Conservation (phyloP, 2,888 invertebrate species). For the Hedychridium roseum region DNA sequence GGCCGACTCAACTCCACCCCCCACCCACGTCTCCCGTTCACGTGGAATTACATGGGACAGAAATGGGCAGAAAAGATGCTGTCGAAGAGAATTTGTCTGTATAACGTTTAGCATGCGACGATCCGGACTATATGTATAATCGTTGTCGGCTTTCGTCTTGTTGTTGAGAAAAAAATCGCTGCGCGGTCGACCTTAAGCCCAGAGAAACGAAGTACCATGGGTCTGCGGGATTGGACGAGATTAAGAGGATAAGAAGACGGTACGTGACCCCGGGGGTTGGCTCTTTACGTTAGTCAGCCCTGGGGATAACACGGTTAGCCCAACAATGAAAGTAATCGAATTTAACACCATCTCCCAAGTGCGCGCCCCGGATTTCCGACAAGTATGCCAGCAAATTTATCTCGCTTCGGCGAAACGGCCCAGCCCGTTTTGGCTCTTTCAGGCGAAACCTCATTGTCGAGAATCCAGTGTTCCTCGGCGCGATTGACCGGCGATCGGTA, state of each 20-base stretch:
- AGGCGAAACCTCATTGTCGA: conserved; percentile 33
- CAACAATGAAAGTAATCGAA: conserved; percentile 61
- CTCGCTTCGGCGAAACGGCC: conserved; percentile 22
- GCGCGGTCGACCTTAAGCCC: conserved; percentile 11
- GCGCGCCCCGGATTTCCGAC: conserved; percentile 45
- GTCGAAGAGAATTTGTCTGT: no score
- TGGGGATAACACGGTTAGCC: conserved; percentile 55
- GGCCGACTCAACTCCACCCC: conserved; percentile 9
- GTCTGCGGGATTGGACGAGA: conserved; percentile 43
- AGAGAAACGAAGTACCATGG: conserved; percentile 16
- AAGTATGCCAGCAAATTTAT: conserved; percentile 41
- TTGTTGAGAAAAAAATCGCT: no score
- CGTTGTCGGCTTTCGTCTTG: no score
- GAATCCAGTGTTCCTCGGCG: conserved; percentile 19
- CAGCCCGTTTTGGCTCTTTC: conserved; percentile 23
- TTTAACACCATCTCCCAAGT: conserved; percentile 55
- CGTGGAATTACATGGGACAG: no score
- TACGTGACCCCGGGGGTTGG: conserved; percentile 50
- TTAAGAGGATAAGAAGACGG: conserved; percentile 52
- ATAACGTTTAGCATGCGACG: no score
- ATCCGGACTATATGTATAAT: no score
- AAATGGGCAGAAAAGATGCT: no score
- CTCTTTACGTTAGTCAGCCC: conserved; percentile 45
- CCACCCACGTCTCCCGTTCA: neutral
- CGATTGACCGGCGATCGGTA: neutral